Conservation (phyloP, 2,888 invertebrate genomes). For the Harpalus rufipes region DNA sequence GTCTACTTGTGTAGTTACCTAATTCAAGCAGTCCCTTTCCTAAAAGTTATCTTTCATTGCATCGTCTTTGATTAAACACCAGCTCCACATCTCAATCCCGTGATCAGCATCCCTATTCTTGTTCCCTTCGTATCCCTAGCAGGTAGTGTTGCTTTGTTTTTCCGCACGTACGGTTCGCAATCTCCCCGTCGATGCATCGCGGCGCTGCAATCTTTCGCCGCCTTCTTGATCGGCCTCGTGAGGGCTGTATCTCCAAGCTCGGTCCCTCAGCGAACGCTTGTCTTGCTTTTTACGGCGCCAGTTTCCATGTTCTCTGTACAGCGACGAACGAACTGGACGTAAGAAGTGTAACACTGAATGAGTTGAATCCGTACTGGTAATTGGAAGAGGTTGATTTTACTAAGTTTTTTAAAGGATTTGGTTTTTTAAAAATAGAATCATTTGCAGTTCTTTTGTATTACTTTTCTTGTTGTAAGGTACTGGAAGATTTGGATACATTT, state of each 20-base stretch:
- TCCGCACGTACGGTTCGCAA: slow-evolving; percentile 75
- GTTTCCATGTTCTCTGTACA: slow-evolving; percentile 43
- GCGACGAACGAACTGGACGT: background rate
- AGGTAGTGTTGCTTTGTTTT: slow-evolving; percentile 72
- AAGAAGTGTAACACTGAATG: background rate
- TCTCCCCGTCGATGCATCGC: slow-evolving; percentile 73
- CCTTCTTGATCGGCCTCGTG: slow-evolving; percentile 73
- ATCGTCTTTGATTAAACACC: background rate
- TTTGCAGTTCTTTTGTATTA: too few species aligned
- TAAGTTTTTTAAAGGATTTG: too few species aligned
- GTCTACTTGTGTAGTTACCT: background rate
- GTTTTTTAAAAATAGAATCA: too few species aligned
- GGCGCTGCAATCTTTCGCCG: slow-evolving; percentile 73
- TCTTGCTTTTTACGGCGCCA: slow-evolving; percentile 60
- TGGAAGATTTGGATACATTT: background rate
- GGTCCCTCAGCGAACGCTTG: slow-evolving; percentile 61
- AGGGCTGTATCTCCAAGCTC: slow-evolving; percentile 70
- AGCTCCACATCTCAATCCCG: slow-evolving; percentile 12
- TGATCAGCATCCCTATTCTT: slow-evolving; percentile 14
- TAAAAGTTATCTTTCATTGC: background rate
- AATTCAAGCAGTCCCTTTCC: background rate
- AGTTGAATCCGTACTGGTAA: slow-evolving; percentile 8
- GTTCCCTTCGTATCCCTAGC: background rate
- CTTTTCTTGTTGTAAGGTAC: too few species aligned
- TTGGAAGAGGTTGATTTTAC: slow-evolving; percentile 42